A percentile compares a stretch with the other conserved stretches of the same genome.
These are phyloP conservation scores for Hyles euphorbiae DNA, from an alignment of 1,140 invertebrate species.

Conservation along the genomic window DNA sequence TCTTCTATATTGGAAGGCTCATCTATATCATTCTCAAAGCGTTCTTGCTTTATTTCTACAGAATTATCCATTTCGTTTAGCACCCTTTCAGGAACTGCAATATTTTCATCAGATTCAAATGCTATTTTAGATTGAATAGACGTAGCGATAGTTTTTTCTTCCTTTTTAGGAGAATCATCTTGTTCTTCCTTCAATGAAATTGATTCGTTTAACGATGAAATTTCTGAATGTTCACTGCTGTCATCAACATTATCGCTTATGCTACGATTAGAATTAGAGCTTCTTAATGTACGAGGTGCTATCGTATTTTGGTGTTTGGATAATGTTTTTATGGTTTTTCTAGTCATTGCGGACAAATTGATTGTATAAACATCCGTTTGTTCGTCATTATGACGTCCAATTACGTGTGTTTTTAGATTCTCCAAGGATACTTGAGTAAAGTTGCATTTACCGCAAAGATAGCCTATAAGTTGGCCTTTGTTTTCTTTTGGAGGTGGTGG, in stretches of 20 bases:
- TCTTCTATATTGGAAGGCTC: no score
- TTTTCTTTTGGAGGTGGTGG: slow-evolving; percentile 52
- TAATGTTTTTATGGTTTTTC: slow-evolving; percentile 24
- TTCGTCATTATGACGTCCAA: slow-evolving; percentile 72
- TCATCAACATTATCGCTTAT: neutral
- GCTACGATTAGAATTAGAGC: slow-evolving; percentile 35
- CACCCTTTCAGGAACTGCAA: neutral
- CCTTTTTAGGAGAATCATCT: slow-evolving; percentile 17
- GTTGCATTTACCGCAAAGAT: slow-evolving; percentile 81
- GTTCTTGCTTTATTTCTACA: neutral
- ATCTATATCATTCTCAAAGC: neutral
- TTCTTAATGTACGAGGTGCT: slow-evolving; percentile 36
- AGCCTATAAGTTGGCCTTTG: slow-evolving; percentile 75
- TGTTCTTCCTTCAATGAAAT: slow-evolving; percentile 15
- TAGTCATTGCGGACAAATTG: slow-evolving; percentile 49
- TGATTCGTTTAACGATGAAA: no score
- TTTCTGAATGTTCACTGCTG: neutral
- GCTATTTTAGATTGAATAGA: slow-evolving; percentile 45
- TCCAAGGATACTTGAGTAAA: slow-evolving; percentile 79
- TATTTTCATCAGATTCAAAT: slow-evolving; percentile 49
- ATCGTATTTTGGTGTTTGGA: slow-evolving; percentile 1
- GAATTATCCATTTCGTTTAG: neutral
- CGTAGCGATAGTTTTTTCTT: slow-evolving; percentile 1
- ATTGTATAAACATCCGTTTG: slow-evolving; percentile 60
- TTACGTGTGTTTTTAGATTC: slow-evolving; percentile 78